A percentile compares a stretch with the other conserved stretches of the same genome.
These are phyloP conservation scores for Drosophila tanythrix DNA, from an alignment of 2,888 invertebrate genomes.

Conservation along the genomic window DNA sequence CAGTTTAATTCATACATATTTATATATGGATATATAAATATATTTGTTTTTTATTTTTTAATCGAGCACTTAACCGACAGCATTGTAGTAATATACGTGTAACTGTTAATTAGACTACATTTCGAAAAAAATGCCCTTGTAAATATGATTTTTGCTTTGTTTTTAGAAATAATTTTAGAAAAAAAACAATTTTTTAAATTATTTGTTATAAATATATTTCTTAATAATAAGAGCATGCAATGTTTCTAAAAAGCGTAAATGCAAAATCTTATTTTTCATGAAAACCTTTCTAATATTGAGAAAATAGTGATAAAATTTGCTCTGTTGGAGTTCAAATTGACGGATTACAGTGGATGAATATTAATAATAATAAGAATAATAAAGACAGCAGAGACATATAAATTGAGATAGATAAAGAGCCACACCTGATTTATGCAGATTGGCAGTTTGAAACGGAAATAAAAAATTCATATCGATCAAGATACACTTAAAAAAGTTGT, in stretches of 20 bases:
- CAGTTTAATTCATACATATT: neutral
- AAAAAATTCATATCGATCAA: neutral
- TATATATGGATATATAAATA: neutral
- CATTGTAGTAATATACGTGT: neutral
- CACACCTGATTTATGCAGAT: slow-evolving; percentile 39
- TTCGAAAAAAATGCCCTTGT: neutral
- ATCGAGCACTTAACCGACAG: neutral
- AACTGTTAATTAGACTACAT: neutral
- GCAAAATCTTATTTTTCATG: neutral
- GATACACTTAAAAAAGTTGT: slow-evolving; percentile 23
- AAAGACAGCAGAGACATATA: neutral
- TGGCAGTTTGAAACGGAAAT: slow-evolving; percentile 23
- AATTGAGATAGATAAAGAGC: slow-evolving; percentile 7
- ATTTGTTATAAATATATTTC: neutral
- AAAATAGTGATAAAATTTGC: neutral
- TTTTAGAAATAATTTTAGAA: neutral
- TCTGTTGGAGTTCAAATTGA: neutral
- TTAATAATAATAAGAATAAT: neutral
- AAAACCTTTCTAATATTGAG: neutral
- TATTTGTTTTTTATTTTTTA: neutral
- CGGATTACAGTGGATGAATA: neutral
- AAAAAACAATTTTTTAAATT: too few species aligned
- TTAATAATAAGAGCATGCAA: too few species aligned
- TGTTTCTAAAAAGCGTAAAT: neutral
- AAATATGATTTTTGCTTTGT: neutral